Evolutionary conservation across 2,113 vertebrate species (phyloP).

Genomic region (Procavia capensis): DNA sequence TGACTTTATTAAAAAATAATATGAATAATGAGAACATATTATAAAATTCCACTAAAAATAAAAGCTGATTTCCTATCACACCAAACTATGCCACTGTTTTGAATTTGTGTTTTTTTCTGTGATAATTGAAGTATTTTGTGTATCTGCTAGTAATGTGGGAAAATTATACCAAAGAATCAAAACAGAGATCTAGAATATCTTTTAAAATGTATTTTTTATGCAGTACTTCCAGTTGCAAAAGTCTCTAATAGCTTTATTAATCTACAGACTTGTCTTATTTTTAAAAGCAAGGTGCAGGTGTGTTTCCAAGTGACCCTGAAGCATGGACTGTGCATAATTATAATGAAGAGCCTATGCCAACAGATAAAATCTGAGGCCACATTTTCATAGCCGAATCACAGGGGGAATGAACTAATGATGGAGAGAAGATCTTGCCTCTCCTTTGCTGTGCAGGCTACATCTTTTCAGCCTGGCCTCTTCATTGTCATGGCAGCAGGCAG

Average conservation of each 20-base stretch:
- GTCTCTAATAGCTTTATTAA: constrained; percentile 20
- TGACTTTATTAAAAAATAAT: not conserved
- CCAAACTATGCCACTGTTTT: constrained; percentile 5
- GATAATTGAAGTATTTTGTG: constrained; percentile 16
- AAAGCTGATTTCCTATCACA: constrained; percentile 26
- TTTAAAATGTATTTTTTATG: constrained; percentile 38
- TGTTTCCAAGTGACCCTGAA: constrained; percentile 44
- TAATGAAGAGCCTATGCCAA: not conserved
- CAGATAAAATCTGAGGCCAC: constrained; percentile 25
- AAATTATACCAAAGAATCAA: not conserved
- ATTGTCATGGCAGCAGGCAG: not conserved
- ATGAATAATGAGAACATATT: not conserved
- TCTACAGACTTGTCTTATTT: constrained; percentile 39
- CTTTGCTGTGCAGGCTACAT: not conserved
- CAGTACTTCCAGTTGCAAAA: constrained; percentile 25
- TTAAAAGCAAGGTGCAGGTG: constrained; percentile 53
- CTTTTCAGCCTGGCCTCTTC: not conserved
- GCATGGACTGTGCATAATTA: constrained; percentile 13
- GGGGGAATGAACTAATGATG: constrained; percentile 15
- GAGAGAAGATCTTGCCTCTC: not conserved
- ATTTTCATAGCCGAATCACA: constrained; percentile 34
- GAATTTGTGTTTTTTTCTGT: constrained; percentile 24
- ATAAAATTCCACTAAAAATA: constrained; percentile 30
- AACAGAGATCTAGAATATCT: not conserved
- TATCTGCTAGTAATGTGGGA: not conserved